Evolutionary conservation across 2,113 vertebrate species (phyloP).

Genomic region (Xyliphius kryptos): DNA sequence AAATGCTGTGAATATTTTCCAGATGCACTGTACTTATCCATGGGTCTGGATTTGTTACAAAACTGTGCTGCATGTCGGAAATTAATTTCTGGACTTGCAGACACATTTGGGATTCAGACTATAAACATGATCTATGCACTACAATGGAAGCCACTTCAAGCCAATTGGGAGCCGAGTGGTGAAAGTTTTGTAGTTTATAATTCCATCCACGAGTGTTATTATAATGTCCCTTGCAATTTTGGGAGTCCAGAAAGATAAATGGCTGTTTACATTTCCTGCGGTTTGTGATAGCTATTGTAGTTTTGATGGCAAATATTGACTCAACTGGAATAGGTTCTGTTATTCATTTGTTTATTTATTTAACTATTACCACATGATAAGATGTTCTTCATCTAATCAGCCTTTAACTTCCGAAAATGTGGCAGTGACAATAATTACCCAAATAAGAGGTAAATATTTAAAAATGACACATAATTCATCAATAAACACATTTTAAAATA

Average conservation of each 20-base stretch:
- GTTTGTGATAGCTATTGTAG: background rate
- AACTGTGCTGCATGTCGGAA: background rate
- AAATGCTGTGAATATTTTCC: too few species aligned
- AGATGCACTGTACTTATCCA: too few species aligned
- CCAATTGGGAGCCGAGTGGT: background rate
- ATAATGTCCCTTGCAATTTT: constrained; percentile 2
- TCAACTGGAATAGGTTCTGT: background rate
- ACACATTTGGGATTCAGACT: constrained; percentile 7
- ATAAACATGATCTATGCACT: background rate
- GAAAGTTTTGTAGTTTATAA: constrained; percentile 6
- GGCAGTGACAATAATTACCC: background rate
- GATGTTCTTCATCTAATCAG: constrained; percentile 14
- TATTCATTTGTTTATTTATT: too few species aligned
- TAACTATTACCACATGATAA: background rate
- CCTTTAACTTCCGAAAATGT: constrained; percentile 18
- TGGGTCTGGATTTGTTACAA: background rate
- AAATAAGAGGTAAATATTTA: background rate
- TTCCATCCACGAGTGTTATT: background rate
- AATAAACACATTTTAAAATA: background rate
- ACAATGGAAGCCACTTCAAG: background rate
- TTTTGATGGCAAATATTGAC: constrained; percentile 19
- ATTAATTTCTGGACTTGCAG: background rate
- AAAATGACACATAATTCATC: background rate
- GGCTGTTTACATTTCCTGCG: constrained; percentile 6
- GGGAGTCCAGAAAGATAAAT: background rate